Conservation (phyloP, 2,113 vertebrate species). For the Castor canadensis region DNA sequence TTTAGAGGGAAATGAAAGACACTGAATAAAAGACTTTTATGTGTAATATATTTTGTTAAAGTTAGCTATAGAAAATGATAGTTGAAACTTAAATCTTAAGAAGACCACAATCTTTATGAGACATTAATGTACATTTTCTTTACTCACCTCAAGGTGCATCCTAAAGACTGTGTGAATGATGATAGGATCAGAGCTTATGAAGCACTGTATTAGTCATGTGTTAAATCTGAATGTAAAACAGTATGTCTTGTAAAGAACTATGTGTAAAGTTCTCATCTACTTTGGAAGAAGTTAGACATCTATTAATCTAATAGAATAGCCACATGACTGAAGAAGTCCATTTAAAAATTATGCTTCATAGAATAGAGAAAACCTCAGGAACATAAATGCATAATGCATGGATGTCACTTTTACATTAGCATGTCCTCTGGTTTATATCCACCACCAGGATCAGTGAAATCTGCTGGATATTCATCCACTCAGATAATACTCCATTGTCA, state of each 20-base stretch:
- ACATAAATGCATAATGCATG: background rate
- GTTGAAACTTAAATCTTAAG: background rate
- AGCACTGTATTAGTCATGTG: background rate
- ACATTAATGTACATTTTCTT: background rate
- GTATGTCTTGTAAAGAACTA: background rate
- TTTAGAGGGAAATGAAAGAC: background rate
- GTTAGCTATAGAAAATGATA: background rate
- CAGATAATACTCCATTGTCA: background rate
- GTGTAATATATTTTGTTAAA: slow-evolving; percentile 20
- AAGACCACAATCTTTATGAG: background rate
- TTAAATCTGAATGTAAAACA: background rate
- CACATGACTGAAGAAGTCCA: background rate
- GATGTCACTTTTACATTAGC: background rate
- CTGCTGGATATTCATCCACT: background rate
- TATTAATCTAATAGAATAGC: background rate
- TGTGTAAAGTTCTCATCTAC: background rate
- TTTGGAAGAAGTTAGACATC: background rate
- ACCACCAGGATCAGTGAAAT: background rate
- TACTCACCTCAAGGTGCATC: background rate
- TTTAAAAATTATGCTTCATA: background rate
- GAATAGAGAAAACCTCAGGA: background rate
- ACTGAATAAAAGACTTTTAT: background rate
- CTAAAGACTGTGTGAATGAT: background rate
- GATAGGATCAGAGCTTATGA: background rate
- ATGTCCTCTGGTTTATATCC: background rate